A percentile compares a stretch with the other conserved stretches of the same genome.
These are phyloP conservation scores for Mirounga angustirostris DNA, from an alignment of 2,113 vertebrate genomes.

Conservation along the genomic window DNA sequence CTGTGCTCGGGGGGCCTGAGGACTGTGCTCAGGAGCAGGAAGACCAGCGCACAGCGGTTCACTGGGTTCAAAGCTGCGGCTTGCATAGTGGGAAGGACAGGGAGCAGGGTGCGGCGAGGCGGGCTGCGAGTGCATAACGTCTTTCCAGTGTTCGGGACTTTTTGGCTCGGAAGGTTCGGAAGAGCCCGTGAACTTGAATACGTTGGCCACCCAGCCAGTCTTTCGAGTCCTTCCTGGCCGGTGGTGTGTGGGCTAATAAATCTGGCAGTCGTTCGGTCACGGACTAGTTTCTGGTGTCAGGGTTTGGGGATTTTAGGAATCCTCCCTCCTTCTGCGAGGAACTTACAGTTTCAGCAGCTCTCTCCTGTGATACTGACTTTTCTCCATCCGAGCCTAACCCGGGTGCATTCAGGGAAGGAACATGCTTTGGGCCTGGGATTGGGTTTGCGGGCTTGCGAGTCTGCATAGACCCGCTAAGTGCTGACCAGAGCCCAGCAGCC, in stretches of 20 bases:
- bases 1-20: background rate
- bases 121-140: background rate
- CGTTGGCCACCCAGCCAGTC: too few species aligned
- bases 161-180: background rate
- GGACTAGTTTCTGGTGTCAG: background rate
- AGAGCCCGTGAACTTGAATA: background rate
- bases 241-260: background rate
- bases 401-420: too few species aligned
- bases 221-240: too few species aligned
- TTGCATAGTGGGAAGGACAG: accelerated
- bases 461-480: accelerated
- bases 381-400: background rate
- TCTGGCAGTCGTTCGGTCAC: too few species aligned
- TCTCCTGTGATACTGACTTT: background rate
- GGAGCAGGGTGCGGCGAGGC: background rate
- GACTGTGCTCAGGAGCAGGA: background rate
- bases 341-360: background rate
- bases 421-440: background rate
- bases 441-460: background rate
- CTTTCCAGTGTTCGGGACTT: too few species aligned
- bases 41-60: background rate
- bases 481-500: background rate
- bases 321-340: background rate
- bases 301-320: background rate
- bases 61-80: background rate